phyloP scores from a whole-genome alignment of 1,140 invertebrate species.

The Anoplophora glabripennis region DNA sequence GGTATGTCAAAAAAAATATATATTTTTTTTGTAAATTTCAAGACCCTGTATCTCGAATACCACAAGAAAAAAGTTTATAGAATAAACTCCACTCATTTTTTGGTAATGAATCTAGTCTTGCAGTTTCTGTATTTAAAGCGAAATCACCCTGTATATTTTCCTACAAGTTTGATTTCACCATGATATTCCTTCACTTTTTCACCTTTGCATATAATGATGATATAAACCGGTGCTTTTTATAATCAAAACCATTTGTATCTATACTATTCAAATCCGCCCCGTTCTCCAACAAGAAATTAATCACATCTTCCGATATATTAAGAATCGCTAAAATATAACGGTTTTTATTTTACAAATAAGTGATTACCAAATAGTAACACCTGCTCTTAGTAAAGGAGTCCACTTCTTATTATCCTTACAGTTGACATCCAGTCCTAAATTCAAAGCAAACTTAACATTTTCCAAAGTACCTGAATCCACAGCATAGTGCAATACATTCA shows the following conservation, averaged over 20 bases:
- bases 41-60: too few species aligned
- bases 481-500: slow-evolving; percentile 53
- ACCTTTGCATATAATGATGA: too few species aligned
- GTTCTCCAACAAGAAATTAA: slow-evolving; percentile 33
- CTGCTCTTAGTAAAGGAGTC: slow-evolving; percentile 54
- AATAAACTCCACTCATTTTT: too few species aligned
- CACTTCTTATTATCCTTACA: slow-evolving; percentile 51
- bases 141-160: too few species aligned
- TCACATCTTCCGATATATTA: slow-evolving; percentile 30
- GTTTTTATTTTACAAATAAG: neutral
- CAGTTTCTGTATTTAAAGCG: too few species aligned
- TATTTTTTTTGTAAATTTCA: too few species aligned
- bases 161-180: too few species aligned
- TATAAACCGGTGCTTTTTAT: slow-evolving; percentile 18
- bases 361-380: slow-evolving; percentile 31
- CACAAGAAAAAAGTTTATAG: too few species aligned
- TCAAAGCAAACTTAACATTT: slow-evolving; percentile 48
- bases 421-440: slow-evolving; percentile 47
- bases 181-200: too few species aligned
- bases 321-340: slow-evolving; percentile 33
- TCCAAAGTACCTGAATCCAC: slow-evolving; percentile 51
- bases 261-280: slow-evolving; percentile 32
- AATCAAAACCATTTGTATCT: slow-evolving; percentile 40
- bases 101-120: too few species aligned
- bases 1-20: too few species aligned